These are phyloP conservation scores for Schizotus pectinicornis DNA, from an alignment of 2,888 invertebrate genomes.

Conservation along the genomic window DNA sequence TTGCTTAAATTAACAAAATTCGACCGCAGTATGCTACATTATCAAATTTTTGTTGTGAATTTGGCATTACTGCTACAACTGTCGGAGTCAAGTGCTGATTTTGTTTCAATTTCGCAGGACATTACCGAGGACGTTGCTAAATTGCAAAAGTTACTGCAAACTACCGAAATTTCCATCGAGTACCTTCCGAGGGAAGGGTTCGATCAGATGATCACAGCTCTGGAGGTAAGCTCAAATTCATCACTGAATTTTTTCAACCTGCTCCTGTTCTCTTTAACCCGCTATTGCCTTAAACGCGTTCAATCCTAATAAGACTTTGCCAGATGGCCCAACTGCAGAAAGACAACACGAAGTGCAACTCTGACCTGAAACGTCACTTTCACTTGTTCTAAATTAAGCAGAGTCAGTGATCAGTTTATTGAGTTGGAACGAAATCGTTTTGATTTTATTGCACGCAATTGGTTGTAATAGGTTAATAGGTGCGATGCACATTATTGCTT, in stretches of 20 bases:
- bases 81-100: background rate
- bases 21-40: background rate
- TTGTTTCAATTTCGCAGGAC: conserved; percentile 47
- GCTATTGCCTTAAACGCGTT: too few relatives aligned
- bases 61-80: background rate
- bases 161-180: conserved; percentile 71
- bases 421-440: too few relatives aligned
- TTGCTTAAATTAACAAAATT: background rate
- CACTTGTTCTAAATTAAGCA: background rate
- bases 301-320: too few relatives aligned
- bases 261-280: too few relatives aligned
- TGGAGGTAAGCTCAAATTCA: conserved; percentile 81
- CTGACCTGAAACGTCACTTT: conserved; percentile 2
- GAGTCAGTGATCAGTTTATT: background rate
- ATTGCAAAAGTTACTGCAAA: conserved; percentile 71
- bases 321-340: background rate
- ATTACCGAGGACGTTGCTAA: conserved; percentile 68
- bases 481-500: background rate
- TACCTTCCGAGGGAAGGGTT: conserved; percentile 75
- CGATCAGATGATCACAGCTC: conserved; percentile 72
- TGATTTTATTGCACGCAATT: too few relatives aligned
- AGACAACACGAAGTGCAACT: background rate
- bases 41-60: background rate
- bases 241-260: too few relatives aligned
- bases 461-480: too few relatives aligned